phyloP scores from a whole-genome alignment of 2,113 vertebrate species.

The Oreochromis spilurus region DNA sequence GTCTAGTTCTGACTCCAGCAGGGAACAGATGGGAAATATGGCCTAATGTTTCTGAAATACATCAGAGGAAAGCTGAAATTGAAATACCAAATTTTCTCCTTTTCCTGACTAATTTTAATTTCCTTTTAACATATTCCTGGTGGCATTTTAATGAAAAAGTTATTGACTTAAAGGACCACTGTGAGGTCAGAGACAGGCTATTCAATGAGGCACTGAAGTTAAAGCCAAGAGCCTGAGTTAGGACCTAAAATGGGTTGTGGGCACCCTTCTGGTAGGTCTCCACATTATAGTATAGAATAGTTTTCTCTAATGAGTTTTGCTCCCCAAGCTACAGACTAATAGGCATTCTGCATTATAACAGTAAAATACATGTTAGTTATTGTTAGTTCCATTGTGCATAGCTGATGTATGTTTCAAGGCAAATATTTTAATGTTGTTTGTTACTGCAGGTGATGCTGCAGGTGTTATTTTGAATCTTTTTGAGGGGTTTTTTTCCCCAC shows the following conservation, averaged over 20 bases:
- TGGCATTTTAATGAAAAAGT: slow-evolving; percentile 38
- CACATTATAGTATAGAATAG: not conserved
- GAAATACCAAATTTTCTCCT: slow-evolving; percentile 40
- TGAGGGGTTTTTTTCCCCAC: not conserved
- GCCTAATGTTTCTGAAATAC: slow-evolving; percentile 39
- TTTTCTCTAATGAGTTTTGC: slow-evolving; percentile 30
- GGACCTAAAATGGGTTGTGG: slow-evolving; percentile 15
- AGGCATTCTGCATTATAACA: not conserved
- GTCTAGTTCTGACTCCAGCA: slow-evolving; percentile 10
- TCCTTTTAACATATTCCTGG: slow-evolving; percentile 33
- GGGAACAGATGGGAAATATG: slow-evolving; percentile 36
- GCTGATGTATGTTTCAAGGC: not conserved
- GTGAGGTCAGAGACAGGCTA: slow-evolving; percentile 24
- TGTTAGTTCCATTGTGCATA: not conserved
- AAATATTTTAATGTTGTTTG: not conserved
- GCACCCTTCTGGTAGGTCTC: slow-evolving; percentile 20
- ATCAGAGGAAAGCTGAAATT: slow-evolving; percentile 37
- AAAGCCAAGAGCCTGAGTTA: slow-evolving; percentile 19
- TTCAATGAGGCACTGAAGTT: slow-evolving; percentile 25
- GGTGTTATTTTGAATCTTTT: slow-evolving; percentile 14
- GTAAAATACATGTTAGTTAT: not conserved
- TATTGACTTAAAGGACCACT: slow-evolving; percentile 44
- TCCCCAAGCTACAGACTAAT: not conserved
- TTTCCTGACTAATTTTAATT: slow-evolving; percentile 45
- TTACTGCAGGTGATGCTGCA: not conserved